phyloP scores from a whole-genome alignment of 2,113 vertebrate species.

The Crotalus tigris region DNA sequence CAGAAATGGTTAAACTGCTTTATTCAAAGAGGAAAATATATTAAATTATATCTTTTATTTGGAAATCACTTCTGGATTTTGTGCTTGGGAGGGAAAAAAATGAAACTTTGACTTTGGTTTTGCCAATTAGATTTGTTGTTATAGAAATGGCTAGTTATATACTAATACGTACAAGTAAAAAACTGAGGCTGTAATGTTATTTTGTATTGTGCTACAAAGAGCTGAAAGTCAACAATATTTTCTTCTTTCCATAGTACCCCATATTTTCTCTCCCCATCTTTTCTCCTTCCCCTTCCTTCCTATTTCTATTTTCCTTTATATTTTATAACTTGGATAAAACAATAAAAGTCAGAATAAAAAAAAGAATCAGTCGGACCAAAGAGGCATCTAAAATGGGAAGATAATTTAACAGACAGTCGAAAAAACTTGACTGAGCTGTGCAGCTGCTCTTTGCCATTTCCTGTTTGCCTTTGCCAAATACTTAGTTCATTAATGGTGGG shows the following conservation, averaged over 20 bases:
- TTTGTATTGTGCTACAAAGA: too few relatives aligned
- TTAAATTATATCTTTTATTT: too few relatives aligned
- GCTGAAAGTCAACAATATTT: too few relatives aligned
- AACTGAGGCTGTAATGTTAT: too few relatives aligned
- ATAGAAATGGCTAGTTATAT: too few relatives aligned
- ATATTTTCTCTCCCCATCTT: neutral
- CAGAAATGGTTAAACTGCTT: too few relatives aligned
- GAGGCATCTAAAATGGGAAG: neutral
- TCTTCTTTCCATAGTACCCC: neutral
- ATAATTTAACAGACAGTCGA: neutral
- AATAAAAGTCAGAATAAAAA: neutral
- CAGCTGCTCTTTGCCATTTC: neutral
- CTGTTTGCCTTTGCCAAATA: conserved; percentile 2
- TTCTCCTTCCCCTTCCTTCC: neutral
- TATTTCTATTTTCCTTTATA: neutral
- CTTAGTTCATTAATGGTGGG: neutral
- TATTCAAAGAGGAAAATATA: too few relatives aligned
- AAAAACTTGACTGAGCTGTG: neutral
- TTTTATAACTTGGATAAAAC: neutral
- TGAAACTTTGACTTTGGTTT: too few relatives aligned
- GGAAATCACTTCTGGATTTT: too few relatives aligned
- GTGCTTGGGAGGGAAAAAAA: too few relatives aligned
- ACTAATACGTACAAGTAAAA: too few relatives aligned
- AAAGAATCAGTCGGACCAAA: neutral
- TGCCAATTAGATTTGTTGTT: too few relatives aligned